Percentiles rank a stretch among this genome's conserved stretches.
Evolutionary conservation across 2,797 vertebrate species (phyloP).

Genomic region (Gobionotothen gibberifrons): DNA sequence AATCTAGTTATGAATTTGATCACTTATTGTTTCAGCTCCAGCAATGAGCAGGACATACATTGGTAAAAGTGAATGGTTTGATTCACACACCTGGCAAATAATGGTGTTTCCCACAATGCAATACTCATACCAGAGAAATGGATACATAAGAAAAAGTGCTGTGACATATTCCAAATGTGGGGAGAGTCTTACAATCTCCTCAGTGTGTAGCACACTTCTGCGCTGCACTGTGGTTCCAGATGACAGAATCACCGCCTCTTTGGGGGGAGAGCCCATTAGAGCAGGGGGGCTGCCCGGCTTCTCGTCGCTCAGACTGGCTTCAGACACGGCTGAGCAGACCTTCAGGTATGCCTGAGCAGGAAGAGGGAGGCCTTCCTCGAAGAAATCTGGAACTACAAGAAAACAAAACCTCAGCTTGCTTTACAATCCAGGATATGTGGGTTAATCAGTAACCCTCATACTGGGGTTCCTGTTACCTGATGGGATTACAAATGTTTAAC

Average conservation of each 20-base stretch:
- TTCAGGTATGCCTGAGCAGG: conserved; percentile 86
- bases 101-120: neutral
- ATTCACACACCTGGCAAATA: neutral
- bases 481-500: no score
- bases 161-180: neutral
- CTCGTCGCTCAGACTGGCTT: conserved; percentile 72
- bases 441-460: neutral
- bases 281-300: conserved; percentile 59
- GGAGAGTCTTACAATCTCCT: conserved; percentile 81
- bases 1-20: neutral
- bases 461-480: neutral
- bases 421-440: neutral
- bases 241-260: conserved; percentile 50
- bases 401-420: neutral
- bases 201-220: conserved; percentile 81
- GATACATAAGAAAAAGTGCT: neutral
- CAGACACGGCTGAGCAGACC: conserved; percentile 82
- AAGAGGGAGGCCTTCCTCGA: conserved; percentile 82
- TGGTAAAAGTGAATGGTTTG: neutral
- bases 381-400: conserved; percentile 79
- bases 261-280: conserved; percentile 55
- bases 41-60: neutral
- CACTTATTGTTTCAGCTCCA: neutral
- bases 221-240: conserved; percentile 82
- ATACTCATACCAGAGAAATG: neutral